phyloP scores from a whole-genome alignment of 2,797 vertebrate species.

The Enteromius radiatus region DNA sequence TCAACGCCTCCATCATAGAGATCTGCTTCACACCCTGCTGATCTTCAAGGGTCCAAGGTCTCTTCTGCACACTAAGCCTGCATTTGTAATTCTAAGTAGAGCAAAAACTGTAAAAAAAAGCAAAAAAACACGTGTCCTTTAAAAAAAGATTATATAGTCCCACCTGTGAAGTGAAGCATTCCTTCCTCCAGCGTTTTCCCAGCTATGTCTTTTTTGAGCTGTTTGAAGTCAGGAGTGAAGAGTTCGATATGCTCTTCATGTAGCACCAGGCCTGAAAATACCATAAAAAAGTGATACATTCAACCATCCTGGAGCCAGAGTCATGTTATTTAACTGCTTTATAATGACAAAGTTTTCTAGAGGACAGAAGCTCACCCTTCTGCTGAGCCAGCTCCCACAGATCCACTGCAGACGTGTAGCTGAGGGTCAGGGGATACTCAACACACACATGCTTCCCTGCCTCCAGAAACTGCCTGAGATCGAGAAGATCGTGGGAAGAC shows the following conservation, averaged over 20 bases:
- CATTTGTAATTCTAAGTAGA: too few relatives aligned
- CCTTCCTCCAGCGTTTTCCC: constrained; percentile 87
- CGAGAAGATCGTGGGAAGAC: neutral
- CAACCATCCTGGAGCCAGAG: neutral
- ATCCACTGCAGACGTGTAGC: constrained; percentile 77
- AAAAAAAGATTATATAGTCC: too few relatives aligned
- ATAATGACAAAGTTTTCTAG: neutral
- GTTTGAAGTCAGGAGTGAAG: constrained; percentile 86
- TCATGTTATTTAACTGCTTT: neutral
- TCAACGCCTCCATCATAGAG: too few relatives aligned
- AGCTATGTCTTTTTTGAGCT: constrained; percentile 84
- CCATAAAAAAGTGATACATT: neutral
- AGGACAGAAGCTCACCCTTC: constrained; percentile 82
- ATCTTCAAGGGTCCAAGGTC: too few relatives aligned
- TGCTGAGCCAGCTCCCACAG: constrained; percentile 84
- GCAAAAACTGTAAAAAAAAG: too few relatives aligned
- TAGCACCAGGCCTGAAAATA: constrained; percentile 72
- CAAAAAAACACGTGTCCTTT: too few relatives aligned
- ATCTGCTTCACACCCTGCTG: too few relatives aligned
- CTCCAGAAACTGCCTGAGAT: constrained; percentile 83
- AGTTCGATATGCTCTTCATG: constrained; percentile 95
- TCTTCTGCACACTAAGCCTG: too few relatives aligned
- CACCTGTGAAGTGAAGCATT: constrained; percentile 92
- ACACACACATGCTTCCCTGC: constrained; percentile 93
- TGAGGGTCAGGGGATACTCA: constrained; percentile 91